Evolutionary conservation across 2,888 invertebrate genomes (phyloP), one percentile per base, ranked within the genome.

Genomic region (Linnaemya vulpina): DNA sequence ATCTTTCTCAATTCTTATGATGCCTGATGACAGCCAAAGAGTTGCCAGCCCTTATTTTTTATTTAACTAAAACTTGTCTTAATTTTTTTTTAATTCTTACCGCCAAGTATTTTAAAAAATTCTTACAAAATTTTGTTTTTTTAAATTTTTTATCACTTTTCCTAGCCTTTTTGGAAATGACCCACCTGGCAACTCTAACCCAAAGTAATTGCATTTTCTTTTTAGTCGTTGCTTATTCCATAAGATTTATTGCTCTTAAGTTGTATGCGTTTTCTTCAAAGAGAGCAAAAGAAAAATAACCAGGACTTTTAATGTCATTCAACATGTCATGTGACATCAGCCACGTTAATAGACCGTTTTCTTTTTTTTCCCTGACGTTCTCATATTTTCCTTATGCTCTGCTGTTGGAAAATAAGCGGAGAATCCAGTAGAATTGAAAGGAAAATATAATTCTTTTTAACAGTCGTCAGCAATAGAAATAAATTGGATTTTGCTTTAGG

Each of bases 311-410:
- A 53, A 77, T 75, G 81, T 67, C 86, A 86, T 67, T 84, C 86
- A 84, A 60, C 86, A 84, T 86, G 83, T 86, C 78, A 86, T 82
- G 62, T 80, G 86, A 84, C 81, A 84, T 85, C 79, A 86, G 85
- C 78, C 81, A 87, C 82, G 86, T 78, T 86, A 84, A 86, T 81
- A 81, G 70, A 84, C 76, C 76, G 40, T 76, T 76, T 67, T n/a
- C 30, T 74, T 55, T 20, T 76, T 67, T 25, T 0, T 20, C 30
- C 22, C 67, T 58, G 0, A 22, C 8, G 25, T 67, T 55, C 70
- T 35, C 13, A 49, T 75, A 40, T 20, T 17, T 1, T 17, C 55
- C 17, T 49, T 65, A 40, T 46, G 15, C 8, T 11, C 3, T 55
- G 30, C n/a, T n/a, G 8, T 0, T 22, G 65, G 13, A 22, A 25